Percentiles rank a stretch among this genome's conserved stretches.
These are phyloP conservation scores for Pao palembangensis DNA, from an alignment of 2,113 vertebrate genomes.

Conservation along the genomic window DNA sequence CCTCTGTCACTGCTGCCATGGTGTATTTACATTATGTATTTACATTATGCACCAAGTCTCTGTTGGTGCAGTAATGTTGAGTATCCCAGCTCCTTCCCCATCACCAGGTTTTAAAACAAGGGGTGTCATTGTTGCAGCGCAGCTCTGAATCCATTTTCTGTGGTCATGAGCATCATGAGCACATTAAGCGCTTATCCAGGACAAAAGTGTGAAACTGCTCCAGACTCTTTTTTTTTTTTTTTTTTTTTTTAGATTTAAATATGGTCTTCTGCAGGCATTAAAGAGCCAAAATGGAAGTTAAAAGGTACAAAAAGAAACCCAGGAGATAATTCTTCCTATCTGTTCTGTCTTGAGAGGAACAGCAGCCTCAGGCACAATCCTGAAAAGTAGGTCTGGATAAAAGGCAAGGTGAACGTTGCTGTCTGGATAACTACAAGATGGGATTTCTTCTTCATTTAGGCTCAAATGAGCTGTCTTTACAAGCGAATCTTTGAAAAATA, in stretches of 20 bases:
- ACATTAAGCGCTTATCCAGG: too few relatives aligned
- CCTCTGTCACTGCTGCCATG: slow-evolving; percentile 31
- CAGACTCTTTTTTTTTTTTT: slow-evolving; percentile 19
- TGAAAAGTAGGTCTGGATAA: slow-evolving; percentile 22
- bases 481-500: slow-evolving; percentile 7
- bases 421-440: slow-evolving; percentile 7
- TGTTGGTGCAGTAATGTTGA: slow-evolving; percentile 8
- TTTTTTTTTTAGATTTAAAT: slow-evolving; percentile 15
- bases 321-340: slow-evolving; percentile 2
- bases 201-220: too few relatives aligned
- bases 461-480: slow-evolving; percentile 3
- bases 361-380: slow-evolving; percentile 3
- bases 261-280: slow-evolving; percentile 8
- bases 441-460: slow-evolving; percentile 12
- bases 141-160: too few relatives aligned
- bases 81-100: slow-evolving; percentile 39
- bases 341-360: slow-evolving; percentile 5
- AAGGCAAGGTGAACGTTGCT: slow-evolving; percentile 15
- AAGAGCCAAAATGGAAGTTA: slow-evolving; percentile 10
- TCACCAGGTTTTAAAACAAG: slow-evolving; percentile 36
- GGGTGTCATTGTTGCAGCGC: slow-evolving; percentile 44
- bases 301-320: slow-evolving; percentile 1
- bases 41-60: background rate
- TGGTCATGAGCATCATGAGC: too few relatives aligned
- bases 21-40: slow-evolving; percentile 7